Conservation (phyloP, 2,113 vertebrate species). For the Casuarius casuarius region DNA sequence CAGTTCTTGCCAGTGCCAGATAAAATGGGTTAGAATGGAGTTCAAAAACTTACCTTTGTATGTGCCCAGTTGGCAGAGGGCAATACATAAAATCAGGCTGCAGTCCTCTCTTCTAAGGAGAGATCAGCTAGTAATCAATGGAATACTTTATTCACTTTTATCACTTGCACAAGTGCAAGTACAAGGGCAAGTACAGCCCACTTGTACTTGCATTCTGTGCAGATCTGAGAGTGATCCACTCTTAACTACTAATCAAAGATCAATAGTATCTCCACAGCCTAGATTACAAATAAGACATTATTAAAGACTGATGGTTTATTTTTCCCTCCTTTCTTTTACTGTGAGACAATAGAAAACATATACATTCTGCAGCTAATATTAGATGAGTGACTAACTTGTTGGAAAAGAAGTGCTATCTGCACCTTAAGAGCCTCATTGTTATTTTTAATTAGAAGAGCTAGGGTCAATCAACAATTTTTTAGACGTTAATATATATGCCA, state of each 20-base stretch:
- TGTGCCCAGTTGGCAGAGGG: background rate
- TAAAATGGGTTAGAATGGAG: background rate
- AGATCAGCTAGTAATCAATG: background rate
- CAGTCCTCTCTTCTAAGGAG: background rate
- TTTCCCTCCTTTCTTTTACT: background rate
- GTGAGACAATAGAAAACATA: background rate
- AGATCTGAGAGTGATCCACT: background rate
- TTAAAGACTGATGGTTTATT: background rate
- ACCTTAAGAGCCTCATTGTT: background rate
- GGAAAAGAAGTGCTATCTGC: background rate
- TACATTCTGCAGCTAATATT: background rate
- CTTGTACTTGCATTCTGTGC: background rate
- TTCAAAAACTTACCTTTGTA: background rate
- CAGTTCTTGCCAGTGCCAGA: background rate
- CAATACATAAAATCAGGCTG: background rate
- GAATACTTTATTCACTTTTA: background rate
- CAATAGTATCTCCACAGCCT: background rate
- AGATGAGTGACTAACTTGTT: background rate
- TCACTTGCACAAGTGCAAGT: background rate
- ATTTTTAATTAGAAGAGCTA: background rate
- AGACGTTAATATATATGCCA: background rate
- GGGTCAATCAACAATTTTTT: background rate
- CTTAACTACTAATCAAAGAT: background rate
- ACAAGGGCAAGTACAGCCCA: background rate
- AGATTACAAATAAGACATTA: background rate